phyloP scores from a whole-genome alignment of 2,797 vertebrate species.

The Anas capensis region DNA sequence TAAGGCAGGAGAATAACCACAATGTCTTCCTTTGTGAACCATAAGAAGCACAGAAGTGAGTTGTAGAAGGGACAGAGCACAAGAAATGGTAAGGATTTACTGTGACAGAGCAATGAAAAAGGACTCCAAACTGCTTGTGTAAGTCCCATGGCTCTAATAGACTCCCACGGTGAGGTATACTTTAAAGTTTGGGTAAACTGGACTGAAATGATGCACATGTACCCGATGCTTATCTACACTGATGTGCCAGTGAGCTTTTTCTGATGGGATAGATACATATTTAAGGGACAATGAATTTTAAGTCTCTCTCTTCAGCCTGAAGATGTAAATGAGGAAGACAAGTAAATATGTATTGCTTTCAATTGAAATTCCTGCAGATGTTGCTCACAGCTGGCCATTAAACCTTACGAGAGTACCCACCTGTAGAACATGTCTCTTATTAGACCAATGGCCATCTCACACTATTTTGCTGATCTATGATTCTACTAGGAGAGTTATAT shows the following conservation, averaged over 20 bases:
- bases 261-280: neutral
- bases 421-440: neutral
- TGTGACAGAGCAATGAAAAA: neutral
- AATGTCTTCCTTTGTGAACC: neutral
- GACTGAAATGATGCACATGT: neutral
- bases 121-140: neutral
- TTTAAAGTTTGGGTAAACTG: neutral
- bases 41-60: neutral
- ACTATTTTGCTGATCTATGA: neutral
- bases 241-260: neutral
- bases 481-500: neutral
- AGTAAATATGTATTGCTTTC: neutral
- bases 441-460: neutral
- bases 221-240: neutral
- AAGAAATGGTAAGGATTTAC: neutral
- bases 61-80: neutral
- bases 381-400: neutral
- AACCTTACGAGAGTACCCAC: neutral
- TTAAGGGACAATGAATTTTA: neutral
- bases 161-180: fast-evolving
- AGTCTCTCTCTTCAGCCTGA: neutral
- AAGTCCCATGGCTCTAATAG: neutral
- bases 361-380: neutral
- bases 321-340: neutral
- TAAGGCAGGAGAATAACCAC: neutral